phyloP scores from a whole-genome alignment of 1,140 invertebrate species.

The Idris sp. region DNA sequence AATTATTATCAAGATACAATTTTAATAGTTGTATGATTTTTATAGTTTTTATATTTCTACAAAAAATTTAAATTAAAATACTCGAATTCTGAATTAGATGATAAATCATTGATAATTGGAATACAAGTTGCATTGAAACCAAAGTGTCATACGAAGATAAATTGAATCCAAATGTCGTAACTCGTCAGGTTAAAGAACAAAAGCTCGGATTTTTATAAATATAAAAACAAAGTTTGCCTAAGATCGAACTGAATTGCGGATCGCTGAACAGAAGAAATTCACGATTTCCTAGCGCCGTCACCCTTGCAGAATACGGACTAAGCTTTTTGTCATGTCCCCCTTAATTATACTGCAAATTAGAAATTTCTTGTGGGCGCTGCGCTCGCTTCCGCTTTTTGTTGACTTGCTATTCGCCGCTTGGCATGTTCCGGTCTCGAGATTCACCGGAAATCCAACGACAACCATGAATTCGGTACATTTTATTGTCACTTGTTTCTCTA shows the following conservation, averaged over 20 bases:
- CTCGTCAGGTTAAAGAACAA: constrained; percentile 44
- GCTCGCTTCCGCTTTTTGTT: constrained; percentile 71
- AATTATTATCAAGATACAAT: no score
- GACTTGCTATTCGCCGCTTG: constrained; percentile 67
- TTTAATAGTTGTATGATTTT: no score
- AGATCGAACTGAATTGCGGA: constrained; percentile 59
- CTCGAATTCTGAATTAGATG: no score
- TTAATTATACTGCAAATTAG: constrained; percentile 77
- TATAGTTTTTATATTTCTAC: no score
- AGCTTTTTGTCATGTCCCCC: constrained; percentile 71
- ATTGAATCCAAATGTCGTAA: constrained; percentile 23
- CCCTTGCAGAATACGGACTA: constrained; percentile 69
- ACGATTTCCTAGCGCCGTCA: constrained; percentile 65
- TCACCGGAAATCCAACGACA: constrained; percentile 62
- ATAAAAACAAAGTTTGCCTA: constrained; percentile 59
- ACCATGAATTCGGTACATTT: constrained; percentile 63
- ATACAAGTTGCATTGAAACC: no score
- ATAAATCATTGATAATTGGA: no score
- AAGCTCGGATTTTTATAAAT: constrained; percentile 51
- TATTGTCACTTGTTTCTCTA: constrained; percentile 21
- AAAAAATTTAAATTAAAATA: no score
- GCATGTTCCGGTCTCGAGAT: constrained; percentile 61
- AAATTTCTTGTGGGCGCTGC: constrained; percentile 72
- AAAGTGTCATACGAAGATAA: constrained; percentile 38
- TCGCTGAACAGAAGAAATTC: constrained; percentile 68